These are phyloP conservation scores for Oreohelix idahoensis DNA, from an alignment of 1,140 invertebrate species.

Conservation along the genomic window DNA sequence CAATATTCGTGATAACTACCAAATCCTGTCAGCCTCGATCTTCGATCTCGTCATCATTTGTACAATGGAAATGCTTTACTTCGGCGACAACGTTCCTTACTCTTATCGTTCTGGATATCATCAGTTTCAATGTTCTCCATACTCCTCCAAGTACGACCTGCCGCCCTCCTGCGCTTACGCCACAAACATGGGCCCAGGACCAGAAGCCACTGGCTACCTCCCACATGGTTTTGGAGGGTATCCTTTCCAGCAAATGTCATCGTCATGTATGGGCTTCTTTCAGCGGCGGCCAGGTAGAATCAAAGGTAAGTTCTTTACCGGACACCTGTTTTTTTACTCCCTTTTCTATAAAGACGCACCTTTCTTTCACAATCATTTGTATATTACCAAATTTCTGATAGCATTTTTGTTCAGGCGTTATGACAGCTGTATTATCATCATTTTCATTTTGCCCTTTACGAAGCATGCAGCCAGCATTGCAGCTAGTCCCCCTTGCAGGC, in stretches of 20 bases:
- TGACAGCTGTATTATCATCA: no score
- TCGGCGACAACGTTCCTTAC: conserved; percentile 26
- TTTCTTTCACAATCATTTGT: no score
- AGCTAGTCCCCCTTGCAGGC: no score
- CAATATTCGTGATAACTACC: no score
- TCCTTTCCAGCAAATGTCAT: conserved; percentile 39
- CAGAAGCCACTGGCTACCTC: conserved; percentile 12
- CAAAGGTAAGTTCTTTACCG: conserved; percentile 16
- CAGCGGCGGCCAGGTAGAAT: conserved; percentile 35
- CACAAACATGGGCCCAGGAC: conserved; percentile 3
- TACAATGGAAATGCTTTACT: conserved; percentile 38
- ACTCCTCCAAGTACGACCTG: conserved; percentile 36
- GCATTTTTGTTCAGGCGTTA: no score
- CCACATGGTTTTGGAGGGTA: conserved; percentile 26
- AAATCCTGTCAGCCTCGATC: no score
- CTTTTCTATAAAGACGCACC: no score
- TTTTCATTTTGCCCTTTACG: no score
- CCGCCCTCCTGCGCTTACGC: conserved; percentile 34
- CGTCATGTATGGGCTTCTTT: conserved; percentile 40
- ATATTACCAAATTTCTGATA: no score
- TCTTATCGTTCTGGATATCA: conserved; percentile 30
- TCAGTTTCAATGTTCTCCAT: conserved; percentile 37
- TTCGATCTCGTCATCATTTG: not conserved
- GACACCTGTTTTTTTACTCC: no score
- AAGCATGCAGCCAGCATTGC: no score